Conservation (phyloP, 2,113 vertebrate genomes). For the Toxostoma redivivum region DNA sequence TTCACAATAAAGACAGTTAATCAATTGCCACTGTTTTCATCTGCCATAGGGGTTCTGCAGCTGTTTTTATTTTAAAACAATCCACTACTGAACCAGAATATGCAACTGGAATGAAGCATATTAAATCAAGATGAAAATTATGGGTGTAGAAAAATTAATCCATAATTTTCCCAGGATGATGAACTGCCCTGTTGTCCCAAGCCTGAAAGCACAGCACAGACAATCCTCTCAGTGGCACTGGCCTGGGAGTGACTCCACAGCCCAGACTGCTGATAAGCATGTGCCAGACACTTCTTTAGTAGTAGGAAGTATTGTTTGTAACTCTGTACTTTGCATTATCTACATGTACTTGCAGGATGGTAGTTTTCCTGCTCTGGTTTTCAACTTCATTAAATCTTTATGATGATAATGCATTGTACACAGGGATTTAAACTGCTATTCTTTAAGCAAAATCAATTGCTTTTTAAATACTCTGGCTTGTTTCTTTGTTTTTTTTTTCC, state of each 20-base stretch:
- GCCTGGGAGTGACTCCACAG: background rate
- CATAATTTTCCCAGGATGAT: background rate
- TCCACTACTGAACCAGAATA: background rate
- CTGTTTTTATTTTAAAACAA: slow-evolving; percentile 18
- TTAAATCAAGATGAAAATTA: background rate
- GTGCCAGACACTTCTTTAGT: background rate
- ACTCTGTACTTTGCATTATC: background rate
- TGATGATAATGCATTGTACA: background rate
- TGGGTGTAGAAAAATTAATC: background rate
- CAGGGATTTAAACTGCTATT: background rate
- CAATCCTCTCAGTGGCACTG: background rate
- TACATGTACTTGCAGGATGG: background rate
- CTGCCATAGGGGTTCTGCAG: background rate
- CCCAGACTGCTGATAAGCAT: background rate
- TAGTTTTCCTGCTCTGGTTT: background rate
- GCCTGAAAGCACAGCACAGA: background rate
- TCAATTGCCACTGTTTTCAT: background rate
- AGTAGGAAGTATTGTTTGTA: background rate
- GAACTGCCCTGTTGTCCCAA: background rate
- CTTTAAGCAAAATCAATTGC: background rate
- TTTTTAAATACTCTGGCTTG: background rate
- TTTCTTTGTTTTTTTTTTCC: background rate
- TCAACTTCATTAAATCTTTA: background rate
- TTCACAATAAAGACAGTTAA: background rate
- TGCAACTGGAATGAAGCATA: background rate